A percentile compares a stretch with the other conserved stretches of the same genome.
These are phyloP conservation scores for Notodonta dromedarius DNA, from an alignment of 2,888 invertebrate species.

Conservation along the genomic window DNA sequence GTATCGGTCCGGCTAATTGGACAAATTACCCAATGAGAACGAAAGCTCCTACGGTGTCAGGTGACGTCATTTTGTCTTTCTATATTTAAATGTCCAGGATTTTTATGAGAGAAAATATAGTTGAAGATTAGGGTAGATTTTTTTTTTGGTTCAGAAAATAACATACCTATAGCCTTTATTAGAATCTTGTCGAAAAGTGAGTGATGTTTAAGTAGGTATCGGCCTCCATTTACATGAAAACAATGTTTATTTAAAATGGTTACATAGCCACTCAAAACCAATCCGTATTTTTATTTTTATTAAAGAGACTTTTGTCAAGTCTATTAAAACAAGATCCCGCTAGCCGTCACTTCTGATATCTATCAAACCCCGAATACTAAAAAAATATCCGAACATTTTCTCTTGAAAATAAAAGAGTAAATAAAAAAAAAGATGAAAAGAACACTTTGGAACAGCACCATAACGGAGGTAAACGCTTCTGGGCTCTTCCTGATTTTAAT, in stretches of 20 bases:
- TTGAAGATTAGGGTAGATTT: too few relatives aligned
- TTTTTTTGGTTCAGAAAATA: too few relatives aligned
- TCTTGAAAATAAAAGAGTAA: conserved; percentile 29
- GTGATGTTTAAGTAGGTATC: background rate
- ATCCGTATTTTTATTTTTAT: background rate
- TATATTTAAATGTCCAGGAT: conserved; percentile 5
- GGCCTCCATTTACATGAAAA: background rate
- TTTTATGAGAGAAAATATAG: too few relatives aligned
- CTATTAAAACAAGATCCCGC: background rate
- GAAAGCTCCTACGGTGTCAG: conserved; percentile 38
- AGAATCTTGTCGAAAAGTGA: too few relatives aligned
- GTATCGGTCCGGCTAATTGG: conserved; percentile 72
- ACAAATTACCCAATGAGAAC: conserved; percentile 64
- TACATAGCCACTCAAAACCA: background rate
- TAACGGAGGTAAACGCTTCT: conserved; percentile 58
- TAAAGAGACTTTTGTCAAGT: conserved; percentile 2
- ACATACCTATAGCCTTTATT: too few relatives aligned
- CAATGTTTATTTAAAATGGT: background rate
- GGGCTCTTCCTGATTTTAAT: conserved; percentile 74
- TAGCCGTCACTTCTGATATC: conserved; percentile 33
- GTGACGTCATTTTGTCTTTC: conserved; percentile 20
- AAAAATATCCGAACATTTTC: conserved; percentile 25
- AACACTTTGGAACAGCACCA: conserved; percentile 43
- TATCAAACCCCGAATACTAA: conserved; percentile 44
- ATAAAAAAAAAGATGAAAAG: conserved; percentile 39